Evolutionary conservation across 1,140 invertebrate species (phyloP), one percentile per base, ranked within the genome.

Genomic region (Drosophila willistoni): DNA sequence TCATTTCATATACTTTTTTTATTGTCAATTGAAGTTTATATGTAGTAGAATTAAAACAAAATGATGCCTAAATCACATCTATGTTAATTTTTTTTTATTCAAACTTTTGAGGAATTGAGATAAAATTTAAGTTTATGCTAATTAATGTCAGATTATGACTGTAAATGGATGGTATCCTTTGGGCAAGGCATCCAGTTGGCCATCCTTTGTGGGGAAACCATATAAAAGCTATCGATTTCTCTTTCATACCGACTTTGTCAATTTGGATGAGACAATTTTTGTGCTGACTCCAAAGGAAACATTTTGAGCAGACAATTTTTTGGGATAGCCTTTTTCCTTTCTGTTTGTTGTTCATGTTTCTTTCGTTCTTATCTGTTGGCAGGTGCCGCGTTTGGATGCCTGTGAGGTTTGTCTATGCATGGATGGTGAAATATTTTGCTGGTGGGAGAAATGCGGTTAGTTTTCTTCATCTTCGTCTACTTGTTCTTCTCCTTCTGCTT

Each of bases 351-450:
- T 29, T 69, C 29, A 51, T 7, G 51, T 9, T 64, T 60, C 68
- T 64, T 62, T 13, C 17, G 17, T 51, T 51, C 44, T 51, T 51
- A 51, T 51, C 44, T 62, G n/a, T 79, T 51, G 92, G 33, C 92
- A 94, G 93, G 93, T 94, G 64, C 93, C 93, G 66, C 92, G 93
- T 56, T 68, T 79, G 29, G 95, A 96, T 90, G 93, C 93, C 19
- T 95, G 95, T 89, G 95, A 95, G 76, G 94, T 95, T 79, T 95
- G 95, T 85, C 92, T 96, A 13, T 96, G 95, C 82, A 93, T 95
- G 65, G 95, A 95, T 69, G 95, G 95, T 9, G 95, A 95, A 85
- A 94, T 96, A 92, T 96, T 95, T 91, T 96, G 95, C 90, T 96
- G 95, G 94, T 96, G 95, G 95, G 94, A 95, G 82, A 94, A 94